Conservation (phyloP, 2,888 invertebrate species). For the Ferrisia virgata region DNA sequence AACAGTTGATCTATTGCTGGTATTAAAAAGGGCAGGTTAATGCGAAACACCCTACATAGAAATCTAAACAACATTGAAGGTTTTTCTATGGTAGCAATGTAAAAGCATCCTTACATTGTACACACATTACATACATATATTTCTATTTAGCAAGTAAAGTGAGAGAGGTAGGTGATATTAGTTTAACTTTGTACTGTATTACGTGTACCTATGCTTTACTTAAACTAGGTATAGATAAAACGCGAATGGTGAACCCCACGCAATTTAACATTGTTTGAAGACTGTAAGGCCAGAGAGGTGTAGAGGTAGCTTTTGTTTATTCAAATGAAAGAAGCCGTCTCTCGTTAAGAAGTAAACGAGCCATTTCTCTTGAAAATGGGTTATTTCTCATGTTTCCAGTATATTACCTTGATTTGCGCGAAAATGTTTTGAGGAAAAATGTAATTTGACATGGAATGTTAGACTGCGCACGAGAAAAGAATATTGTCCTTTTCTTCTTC, state of each 20-base stretch:
- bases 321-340: constrained; percentile 28
- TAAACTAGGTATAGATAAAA: background rate
- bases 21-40: no score
- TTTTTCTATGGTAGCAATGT: no score
- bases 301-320: background rate
- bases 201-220: background rate
- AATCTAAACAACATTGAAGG: no score
- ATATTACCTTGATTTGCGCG: constrained; percentile 26
- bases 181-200: no score
- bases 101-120: no score
- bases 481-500: background rate
- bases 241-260: no score
- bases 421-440: constrained; percentile 23
- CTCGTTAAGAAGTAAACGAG: constrained; percentile 28
- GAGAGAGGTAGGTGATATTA: no score
- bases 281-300: background rate
- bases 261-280: no score
- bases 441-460: constrained; percentile 19
- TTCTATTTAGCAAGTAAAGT: no score
- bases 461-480: background rate
- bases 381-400: constrained; percentile 26
- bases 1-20: no score
- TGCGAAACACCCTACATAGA: no score
- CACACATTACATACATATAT: no score
- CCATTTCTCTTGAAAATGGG: constrained; percentile 28